Evolutionary conservation across 2,797 vertebrate genomes (phyloP), one percentile per base, ranked within the genome.

Genomic region (Podarcis siculus): DNA sequence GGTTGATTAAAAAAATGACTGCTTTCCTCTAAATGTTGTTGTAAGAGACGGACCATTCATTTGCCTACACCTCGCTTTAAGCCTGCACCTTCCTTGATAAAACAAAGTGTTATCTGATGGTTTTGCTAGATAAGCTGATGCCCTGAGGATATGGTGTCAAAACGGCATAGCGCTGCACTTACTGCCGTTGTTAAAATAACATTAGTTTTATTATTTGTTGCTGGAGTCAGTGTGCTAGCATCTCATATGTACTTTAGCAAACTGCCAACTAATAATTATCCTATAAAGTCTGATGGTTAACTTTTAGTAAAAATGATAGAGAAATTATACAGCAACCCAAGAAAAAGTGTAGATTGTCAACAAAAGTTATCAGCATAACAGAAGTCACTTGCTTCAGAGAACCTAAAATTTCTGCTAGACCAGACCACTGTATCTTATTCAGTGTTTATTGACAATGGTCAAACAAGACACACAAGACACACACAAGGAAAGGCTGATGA

Each of bases 131-230:
- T n/a, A 88, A 55, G 1, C 1, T 61, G 10, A 32, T 12, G 10
- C 17, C 61, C 90, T 83, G 88, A 78, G 77, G 75, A 3, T 45
- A 49, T 32, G 21, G n/a, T 13, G 61, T 77, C 90, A 94, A 80
- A 1, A 2, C 17, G 27, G 23, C 6, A 37, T 83, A 87, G 78
- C 39, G 19, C 37, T 12, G 1, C 9, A 77, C 7, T 12, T 27
- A 83, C 37, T 66, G 30, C 81, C 76, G 83, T 79, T 83, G 19
- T 88, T 84, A 10, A 49, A 86, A 87, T 87, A 79, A 71, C 45
- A 25, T 23, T 67, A 30, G 55, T 79, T 1, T 85, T 49, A 12
- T 12, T 2, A n/a, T 21, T 4, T 86, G 85, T 32, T 30, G 32
- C 79, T 87, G 35, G 7, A 85, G 89, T 88, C 85, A 82, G 69